phyloP scores from a whole-genome alignment of 2,797 vertebrate species.

The Hypotaenidia okinawae region DNA sequence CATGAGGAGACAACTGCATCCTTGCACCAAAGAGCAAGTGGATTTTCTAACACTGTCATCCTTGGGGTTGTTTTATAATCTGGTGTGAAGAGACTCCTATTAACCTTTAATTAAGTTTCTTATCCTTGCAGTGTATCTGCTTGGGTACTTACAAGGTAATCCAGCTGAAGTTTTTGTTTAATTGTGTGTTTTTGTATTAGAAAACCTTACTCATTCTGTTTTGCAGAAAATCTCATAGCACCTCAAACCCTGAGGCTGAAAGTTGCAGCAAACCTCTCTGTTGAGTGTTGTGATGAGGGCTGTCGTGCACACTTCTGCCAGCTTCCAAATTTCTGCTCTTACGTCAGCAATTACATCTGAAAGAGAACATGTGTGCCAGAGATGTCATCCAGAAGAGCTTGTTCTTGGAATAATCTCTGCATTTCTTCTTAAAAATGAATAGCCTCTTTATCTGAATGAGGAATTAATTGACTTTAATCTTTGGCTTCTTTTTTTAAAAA shows the following conservation, averaged over 20 bases:
- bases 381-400: constrained; percentile 3
- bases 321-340: not conserved
- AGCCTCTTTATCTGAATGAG: not conserved
- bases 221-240: not conserved
- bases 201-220: not conserved
- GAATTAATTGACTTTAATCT: constrained; percentile 12
- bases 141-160: not conserved
- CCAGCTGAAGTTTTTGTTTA: not conserved
- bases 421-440: constrained; percentile 46
- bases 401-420: constrained; percentile 36
- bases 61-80: not conserved
- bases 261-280: not conserved
- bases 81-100: not conserved
- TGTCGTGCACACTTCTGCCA: not conserved
- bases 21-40: not conserved
- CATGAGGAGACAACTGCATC: rapidly evolving
- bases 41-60: not conserved
- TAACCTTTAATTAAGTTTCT: not conserved
- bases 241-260: not conserved
- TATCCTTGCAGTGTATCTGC: not conserved
- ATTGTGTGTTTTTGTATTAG: not conserved
- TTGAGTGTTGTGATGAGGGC: not conserved
- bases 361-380: not conserved
- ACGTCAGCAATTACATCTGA: not conserved
- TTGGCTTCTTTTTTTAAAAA: not conserved